phyloP scores from a whole-genome alignment of 1,140 invertebrate genomes.

The Hirudo medicinalis region DNA sequence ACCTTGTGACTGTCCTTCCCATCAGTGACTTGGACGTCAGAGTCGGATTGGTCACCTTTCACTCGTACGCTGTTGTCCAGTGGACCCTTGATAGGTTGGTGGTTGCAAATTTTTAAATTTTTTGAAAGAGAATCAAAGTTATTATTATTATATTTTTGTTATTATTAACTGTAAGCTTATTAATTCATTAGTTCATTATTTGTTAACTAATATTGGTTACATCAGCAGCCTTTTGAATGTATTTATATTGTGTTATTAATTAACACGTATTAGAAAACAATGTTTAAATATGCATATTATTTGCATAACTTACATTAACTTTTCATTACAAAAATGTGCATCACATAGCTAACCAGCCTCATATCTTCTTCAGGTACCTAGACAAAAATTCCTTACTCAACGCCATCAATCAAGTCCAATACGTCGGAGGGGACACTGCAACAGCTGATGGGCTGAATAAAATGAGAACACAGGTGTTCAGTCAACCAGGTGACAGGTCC shows the following conservation, averaged over 20 bases:
- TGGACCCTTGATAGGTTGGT: constrained; percentile 1
- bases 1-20: background rate
- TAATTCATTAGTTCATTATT: no score
- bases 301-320: no score
- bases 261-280: no score
- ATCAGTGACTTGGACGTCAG: background rate
- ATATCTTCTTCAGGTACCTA: constrained; percentile 13
- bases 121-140: no score
- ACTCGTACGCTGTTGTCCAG: background rate
- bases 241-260: no score
- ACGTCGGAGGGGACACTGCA: constrained; percentile 17
- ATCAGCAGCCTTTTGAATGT: no score
- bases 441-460: constrained; percentile 16
- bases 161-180: no score
- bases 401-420: constrained; percentile 11
- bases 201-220: no score
- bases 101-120: background rate
- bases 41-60: constrained; percentile 14
- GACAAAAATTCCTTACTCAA: constrained; percentile 2
- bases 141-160: no score
- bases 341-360: background rate
- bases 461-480: constrained; percentile 16
- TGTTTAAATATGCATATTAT: no score
- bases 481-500: constrained; percentile 16
- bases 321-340: no score